phyloP scores from a whole-genome alignment of 2,888 invertebrate genomes.

The Sesia apiformis region DNA sequence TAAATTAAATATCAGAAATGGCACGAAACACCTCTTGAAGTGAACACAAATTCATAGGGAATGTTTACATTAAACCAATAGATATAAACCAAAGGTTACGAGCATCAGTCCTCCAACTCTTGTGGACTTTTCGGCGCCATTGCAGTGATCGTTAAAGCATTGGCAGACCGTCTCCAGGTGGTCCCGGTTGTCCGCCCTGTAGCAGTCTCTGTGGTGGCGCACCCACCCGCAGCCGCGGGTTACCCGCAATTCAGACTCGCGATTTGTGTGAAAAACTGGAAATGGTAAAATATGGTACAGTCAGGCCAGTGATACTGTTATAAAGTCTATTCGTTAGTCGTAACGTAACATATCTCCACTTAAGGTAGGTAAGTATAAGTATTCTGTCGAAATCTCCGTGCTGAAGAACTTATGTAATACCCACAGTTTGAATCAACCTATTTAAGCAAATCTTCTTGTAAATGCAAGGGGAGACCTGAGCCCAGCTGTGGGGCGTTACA shows the following conservation, averaged over 20 bases:
- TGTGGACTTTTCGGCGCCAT: slow-evolving; percentile 32
- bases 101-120: background rate
- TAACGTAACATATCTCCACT: background rate
- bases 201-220: slow-evolving; percentile 60
- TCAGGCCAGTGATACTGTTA: background rate
- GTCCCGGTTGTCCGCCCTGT: slow-evolving; percentile 74
- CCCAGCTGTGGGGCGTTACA: no score
- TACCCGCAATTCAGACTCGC: slow-evolving; percentile 61
- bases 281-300: slow-evolving; percentile 6
- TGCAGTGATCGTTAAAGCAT: slow-evolving; percentile 77
- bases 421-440: no score
- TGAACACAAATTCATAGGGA: no score
- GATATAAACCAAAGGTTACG: background rate
- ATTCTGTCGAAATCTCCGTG: no score
- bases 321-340: no score
- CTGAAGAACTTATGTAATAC: no score
- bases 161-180: slow-evolving; percentile 77
- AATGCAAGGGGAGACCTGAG: no score
- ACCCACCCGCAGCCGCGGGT: slow-evolving; percentile 80
- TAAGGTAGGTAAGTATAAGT: background rate
- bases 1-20: no score
- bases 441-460: no score
- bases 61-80: background rate
- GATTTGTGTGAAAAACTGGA: slow-evolving; percentile 48
- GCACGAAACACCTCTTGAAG: no score